A percentile compares a stretch with the other conserved stretches of the same genome.
These are phyloP conservation scores for Rallus limicola DNA, from an alignment of 2,113 vertebrate genomes.

Conservation along the genomic window DNA sequence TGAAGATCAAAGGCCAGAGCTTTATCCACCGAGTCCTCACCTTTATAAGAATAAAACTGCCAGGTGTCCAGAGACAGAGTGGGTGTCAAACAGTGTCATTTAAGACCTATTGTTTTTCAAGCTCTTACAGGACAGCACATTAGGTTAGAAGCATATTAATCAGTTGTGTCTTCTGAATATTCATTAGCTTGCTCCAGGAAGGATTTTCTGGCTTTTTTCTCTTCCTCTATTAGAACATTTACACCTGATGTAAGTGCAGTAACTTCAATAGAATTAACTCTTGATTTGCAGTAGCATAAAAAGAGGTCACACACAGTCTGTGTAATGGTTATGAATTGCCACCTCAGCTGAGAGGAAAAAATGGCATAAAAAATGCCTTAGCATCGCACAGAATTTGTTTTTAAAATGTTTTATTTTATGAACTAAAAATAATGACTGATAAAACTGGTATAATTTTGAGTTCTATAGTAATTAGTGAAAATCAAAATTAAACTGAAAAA, in stretches of 20 bases:
- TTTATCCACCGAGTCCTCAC: constrained; percentile 40
- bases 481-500: background rate
- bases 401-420: background rate
- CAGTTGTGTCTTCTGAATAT: constrained; percentile 46
- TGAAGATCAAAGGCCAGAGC: constrained; percentile 17
- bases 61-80: constrained; percentile 31
- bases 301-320: background rate
- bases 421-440: background rate
- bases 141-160: constrained; percentile 62
- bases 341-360: background rate
- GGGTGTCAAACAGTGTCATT: constrained; percentile 27
- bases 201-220: background rate
- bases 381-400: background rate
- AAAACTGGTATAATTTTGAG: background rate
- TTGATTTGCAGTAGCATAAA: background rate
- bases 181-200: constrained; percentile 20
- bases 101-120: constrained; percentile 59
- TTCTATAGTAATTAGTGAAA: background rate
- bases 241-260: background rate
- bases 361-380: background rate
- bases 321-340: background rate
- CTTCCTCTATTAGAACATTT: background rate
- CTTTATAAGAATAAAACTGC: constrained; percentile 53
- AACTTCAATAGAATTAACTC: background rate
- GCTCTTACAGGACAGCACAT: constrained; percentile 56